Evolutionary conservation across 2,797 vertebrate species (phyloP), one percentile per base, ranked within the genome.

Genomic region (Smutsia gigantea): DNA sequence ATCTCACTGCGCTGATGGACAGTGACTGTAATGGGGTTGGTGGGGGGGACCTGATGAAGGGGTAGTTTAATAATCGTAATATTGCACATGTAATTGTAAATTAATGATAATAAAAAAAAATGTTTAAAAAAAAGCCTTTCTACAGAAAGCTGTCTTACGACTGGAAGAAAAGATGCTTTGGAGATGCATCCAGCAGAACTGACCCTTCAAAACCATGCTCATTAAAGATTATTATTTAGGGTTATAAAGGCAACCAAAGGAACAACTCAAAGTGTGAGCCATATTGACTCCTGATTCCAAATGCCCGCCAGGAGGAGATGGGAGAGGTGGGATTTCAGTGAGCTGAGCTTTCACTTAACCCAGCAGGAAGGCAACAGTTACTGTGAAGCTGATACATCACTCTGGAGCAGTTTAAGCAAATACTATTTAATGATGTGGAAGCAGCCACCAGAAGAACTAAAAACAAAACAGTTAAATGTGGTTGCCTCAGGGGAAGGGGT

Each of bases 361-460:
- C 64, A 83, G 61, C 57, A 92, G 84, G 74, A 68, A 93, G 63
- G 42, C 78, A 5, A 46, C 0, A 78, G 72, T 75, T 68, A 78
- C 17, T 42, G 14, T 9, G 21, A 83, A 93, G 68, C 46, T 74
- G 83, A 25, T 21, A 15, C 4, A 21, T 49, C 46, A 84, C 27
- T 95, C 59, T 29, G 63, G 7, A 95, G 42, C 68, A 79, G 74
- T 92, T 92, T 78, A 87, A 96, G 81, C 74, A 64, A 57, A 92
- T 57, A 69, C 27, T 72, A 64, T 72, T 90, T 77, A 83, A 90
- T 90, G 87, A 75, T n/a, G 37, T n/a, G 39, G 46, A 85, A 46
- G 59, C 55, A 85, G 71, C 55, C 39, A 49, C 21, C 0, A 7
- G 31, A 96, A 78, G 77, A 72, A 15, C 78, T 61, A n/a, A 72